Evolutionary conservation across 92 coral and sea anemone genomes (phyloP).

Genomic region (Parazoanthus atlanticus): DNA sequence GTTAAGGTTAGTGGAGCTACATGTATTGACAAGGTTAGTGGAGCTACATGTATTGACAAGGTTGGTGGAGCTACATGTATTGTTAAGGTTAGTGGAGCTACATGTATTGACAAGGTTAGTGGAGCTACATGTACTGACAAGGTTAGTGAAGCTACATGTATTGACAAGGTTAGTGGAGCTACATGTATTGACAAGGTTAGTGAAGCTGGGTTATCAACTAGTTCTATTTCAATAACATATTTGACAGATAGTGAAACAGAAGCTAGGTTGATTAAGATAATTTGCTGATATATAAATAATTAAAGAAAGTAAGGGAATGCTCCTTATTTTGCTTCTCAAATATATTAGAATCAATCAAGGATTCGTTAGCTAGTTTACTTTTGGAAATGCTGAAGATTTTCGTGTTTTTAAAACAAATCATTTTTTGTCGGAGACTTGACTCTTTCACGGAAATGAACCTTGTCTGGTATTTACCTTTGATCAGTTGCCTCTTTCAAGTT

Average conservation of each 20-base stretch:
- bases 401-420: no score
- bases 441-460: no score
- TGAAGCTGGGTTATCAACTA: not conserved
- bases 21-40: no score
- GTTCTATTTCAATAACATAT: no score
- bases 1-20: no score
- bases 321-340: not conserved
- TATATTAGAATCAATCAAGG: not conserved
- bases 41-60: conserved; percentile 75
- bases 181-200: conserved; percentile 37
- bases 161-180: conserved; percentile 67
- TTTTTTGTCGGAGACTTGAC: not conserved
- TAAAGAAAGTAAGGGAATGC: no score
- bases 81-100: not conserved
- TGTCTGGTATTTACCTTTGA: no score
- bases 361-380: not conserved
- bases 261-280: not conserved
- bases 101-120: no score
- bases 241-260: not conserved
- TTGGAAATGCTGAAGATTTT: not conserved
- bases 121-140: no score
- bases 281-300: not conserved
- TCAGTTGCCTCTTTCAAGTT: not conserved
- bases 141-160: conserved; percentile 64
- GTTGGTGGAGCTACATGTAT: conserved; percentile 32